These are phyloP conservation scores for Adineta ricciae DNA, from an alignment of 2,888 invertebrate species.

Conservation along the genomic window DNA sequence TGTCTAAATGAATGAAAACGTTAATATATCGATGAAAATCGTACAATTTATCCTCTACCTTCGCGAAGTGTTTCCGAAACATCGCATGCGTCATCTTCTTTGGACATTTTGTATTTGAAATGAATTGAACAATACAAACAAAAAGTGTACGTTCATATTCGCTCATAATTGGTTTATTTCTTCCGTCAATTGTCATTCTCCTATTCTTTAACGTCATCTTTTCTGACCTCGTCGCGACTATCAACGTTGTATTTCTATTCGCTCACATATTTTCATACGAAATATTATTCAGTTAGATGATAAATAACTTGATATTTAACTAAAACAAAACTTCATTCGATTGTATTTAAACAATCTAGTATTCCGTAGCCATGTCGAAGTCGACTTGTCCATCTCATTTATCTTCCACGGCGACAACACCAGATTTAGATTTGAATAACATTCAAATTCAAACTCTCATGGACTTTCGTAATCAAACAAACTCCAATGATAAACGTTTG, in stretches of 20 bases:
- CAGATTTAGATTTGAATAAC: neutral
- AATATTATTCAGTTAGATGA: neutral
- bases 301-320: neutral
- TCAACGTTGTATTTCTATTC: neutral
- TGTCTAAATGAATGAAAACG: neutral
- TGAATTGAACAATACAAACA: too few species aligned
- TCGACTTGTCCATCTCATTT: neutral
- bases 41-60: neutral
- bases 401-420: neutral
- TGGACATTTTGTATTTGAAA: neutral
- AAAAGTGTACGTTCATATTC: neutral
- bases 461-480: slow-evolving; percentile 6
- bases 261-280: neutral
- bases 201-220: neutral
- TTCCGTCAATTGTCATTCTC: neutral
- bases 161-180: neutral
- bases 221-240: neutral
- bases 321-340: neutral
- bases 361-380: neutral
- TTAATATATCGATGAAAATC: neutral
- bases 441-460: neutral
- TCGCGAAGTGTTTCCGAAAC: neutral
- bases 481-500: neutral
- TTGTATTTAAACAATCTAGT: neutral
- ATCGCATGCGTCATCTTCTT: neutral